Evolutionary conservation across 2,113 vertebrate species (phyloP).

Genomic region (Amphilophus citrinellus): DNA sequence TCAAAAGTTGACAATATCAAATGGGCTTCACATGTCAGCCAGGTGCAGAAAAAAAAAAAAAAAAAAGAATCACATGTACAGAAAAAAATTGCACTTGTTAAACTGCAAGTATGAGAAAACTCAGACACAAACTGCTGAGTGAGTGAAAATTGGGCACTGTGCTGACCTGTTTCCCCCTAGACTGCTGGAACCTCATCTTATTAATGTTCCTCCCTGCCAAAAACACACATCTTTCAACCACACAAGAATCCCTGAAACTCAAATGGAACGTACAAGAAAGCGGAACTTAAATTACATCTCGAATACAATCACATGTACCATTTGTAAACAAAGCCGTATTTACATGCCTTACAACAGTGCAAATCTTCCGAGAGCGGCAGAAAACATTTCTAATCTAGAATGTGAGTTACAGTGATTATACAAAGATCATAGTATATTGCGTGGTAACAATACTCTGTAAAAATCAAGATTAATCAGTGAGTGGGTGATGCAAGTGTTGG

Average conservation of each 20-base stretch:
- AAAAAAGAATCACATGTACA: slow-evolving; percentile 63
- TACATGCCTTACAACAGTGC: slow-evolving; percentile 71
- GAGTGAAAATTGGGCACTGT: slow-evolving; percentile 27
- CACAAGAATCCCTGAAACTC: slow-evolving; percentile 78
- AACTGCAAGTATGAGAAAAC: slow-evolving; percentile 53
- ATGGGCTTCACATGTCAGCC: slow-evolving; percentile 20
- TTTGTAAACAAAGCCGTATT: slow-evolving; percentile 63
- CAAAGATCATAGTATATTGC: slow-evolving; percentile 44
- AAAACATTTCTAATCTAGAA: slow-evolving; percentile 44
- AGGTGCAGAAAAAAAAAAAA: slow-evolving; percentile 29
- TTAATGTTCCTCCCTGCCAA: slow-evolving; percentile 26
- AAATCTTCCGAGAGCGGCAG: slow-evolving; percentile 44
- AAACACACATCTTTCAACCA: slow-evolving; percentile 30
- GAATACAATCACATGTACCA: slow-evolving; percentile 49
- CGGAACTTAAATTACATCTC: slow-evolving; percentile 45
- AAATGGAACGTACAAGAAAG: slow-evolving; percentile 56
- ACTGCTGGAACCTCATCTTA: slow-evolving; percentile 28
- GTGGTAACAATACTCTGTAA: slow-evolving; percentile 25
- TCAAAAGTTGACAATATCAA: slow-evolving; percentile 39
- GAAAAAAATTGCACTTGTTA: slow-evolving; percentile 77
- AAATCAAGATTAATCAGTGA: slow-evolving; percentile 26
- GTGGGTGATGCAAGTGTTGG: background rate
- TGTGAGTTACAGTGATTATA: slow-evolving; percentile 55
- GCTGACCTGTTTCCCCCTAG: slow-evolving; percentile 3
- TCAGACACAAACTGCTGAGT: slow-evolving; percentile 23